Evolutionary conservation across 1,140 invertebrate genomes (phyloP), one percentile per base, ranked within the genome.

Genomic region (Diabrotica virgifera): DNA sequence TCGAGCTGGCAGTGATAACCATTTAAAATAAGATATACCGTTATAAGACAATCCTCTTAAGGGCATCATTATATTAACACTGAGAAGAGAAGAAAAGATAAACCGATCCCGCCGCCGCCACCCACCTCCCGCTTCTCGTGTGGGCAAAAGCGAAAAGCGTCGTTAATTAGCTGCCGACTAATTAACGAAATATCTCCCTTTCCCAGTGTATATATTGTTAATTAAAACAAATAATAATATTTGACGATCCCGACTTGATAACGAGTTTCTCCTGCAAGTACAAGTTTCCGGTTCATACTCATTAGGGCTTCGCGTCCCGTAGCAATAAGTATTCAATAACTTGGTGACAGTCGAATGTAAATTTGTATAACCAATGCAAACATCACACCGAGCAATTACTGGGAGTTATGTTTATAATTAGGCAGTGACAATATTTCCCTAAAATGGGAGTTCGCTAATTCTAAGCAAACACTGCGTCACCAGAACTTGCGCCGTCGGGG

Each of bases 341-440:
- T 71, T 66, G 24, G 36, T 57, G 68, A 70, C 66, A 65, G 70
- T 69, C 70, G 67, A 72, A 73, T 76, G 74, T 74, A 76, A 76
- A 76, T 76, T 76, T 75, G 72, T 72, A 70, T 65, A 74, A 69
- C 59, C 58, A 74, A 74, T 67, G 72, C 70, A 74, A 76, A 76
- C 74, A 76, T 71, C 68, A 74, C 72, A 72, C 73, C 66, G 70
- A 71, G 72, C 75, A 75, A 76, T 76, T 76, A 75, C 74, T 65
- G 69, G 64, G 69, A 76, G 73, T 75, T 75, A 73, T 75, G 75
- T 76, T 75, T 74, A 76, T 76, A 76, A 76, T 76, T 75, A 76
- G 74, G 75, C 71, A 75, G 71, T 71, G 74, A 75, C 75, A 76
- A 76, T 76, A 74, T 76, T 76, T 74, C 75, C 69, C 73, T 66